phyloP scores from a whole-genome alignment of 2,797 vertebrate species.

The Sebastes aleutianus region DNA sequence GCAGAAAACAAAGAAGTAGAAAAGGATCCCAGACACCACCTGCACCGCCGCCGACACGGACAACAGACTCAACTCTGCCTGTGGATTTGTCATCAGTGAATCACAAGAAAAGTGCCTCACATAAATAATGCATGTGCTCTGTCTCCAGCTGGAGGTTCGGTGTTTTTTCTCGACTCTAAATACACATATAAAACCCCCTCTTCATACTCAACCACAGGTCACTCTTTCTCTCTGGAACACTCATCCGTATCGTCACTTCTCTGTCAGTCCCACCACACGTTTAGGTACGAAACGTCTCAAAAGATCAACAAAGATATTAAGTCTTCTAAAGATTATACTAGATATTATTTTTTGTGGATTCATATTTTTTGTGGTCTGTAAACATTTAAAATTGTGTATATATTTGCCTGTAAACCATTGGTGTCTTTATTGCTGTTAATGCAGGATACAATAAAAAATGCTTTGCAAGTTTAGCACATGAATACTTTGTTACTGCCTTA shows the following conservation, averaged over 20 bases:
- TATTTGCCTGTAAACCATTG: constrained; percentile 15
- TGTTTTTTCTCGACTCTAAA: neutral
- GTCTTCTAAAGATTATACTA: neutral
- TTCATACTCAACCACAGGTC: neutral
- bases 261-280: neutral
- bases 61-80: constrained; percentile 17
- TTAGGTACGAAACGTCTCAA: neutral
- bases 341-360: constrained; percentile 25
- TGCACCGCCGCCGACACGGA: constrained; percentile 6
- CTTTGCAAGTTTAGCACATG: neutral
- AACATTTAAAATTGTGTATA: neutral
- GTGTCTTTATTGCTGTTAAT: constrained; percentile 9
- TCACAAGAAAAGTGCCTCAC: constrained; percentile 72
- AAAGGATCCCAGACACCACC: constrained; percentile 24
- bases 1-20: neutral
- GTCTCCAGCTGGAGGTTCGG: constrained; percentile 13
- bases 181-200: neutral
- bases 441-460: neutral
- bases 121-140: constrained; percentile 36
- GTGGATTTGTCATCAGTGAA: constrained; percentile 58
- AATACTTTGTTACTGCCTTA: constrained; percentile 10
- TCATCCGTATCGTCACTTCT: neutral
- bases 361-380: constrained; percentile 13
- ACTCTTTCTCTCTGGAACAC: neutral
- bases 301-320: neutral